Conservation (phyloP, 1,140 invertebrate species). For the Cephus cinctus region DNA sequence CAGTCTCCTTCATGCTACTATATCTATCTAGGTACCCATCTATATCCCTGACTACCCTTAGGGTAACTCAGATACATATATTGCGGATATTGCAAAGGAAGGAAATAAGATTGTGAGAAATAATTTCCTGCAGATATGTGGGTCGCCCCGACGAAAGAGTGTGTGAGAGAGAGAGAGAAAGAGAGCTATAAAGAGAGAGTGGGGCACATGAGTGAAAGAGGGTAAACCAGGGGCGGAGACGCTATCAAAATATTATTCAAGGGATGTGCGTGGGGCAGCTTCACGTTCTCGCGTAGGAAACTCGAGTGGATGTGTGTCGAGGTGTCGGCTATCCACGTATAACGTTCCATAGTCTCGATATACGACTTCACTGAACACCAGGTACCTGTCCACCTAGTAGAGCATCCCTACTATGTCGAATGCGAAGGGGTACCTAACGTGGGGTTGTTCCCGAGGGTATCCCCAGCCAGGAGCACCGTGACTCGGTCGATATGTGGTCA, state of each 20-base stretch:
- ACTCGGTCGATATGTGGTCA: constrained; percentile 46
- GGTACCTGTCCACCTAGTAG: background rate
- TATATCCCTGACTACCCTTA: no score
- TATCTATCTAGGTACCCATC: no score
- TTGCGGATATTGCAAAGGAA: constrained; percentile 21
- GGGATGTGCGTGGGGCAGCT: constrained; percentile 26
- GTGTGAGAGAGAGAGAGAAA: no score
- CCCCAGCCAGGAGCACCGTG: constrained; percentile 8
- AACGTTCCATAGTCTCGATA: background rate
- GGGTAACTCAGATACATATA: no score
- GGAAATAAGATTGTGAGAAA: constrained; percentile 46
- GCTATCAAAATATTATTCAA: constrained; percentile 54
- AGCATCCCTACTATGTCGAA: no score
- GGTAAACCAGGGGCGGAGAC: constrained; percentile 23
- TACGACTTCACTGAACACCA: background rate
- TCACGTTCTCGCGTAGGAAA: constrained; percentile 18
- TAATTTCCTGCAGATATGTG: constrained; percentile 50
- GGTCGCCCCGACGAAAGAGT: no score
- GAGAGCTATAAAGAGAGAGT: no score
- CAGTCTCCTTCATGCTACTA: no score
- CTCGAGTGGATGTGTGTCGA: constrained; percentile 16
- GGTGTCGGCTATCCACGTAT: background rate
- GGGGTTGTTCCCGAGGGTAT: no score
- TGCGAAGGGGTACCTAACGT: no score
- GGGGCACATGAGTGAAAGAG: constrained; percentile 32